These are phyloP conservation scores for Heliconius eleuchia DNA, from an alignment of 1,140 invertebrate species.

Conservation along the genomic window DNA sequence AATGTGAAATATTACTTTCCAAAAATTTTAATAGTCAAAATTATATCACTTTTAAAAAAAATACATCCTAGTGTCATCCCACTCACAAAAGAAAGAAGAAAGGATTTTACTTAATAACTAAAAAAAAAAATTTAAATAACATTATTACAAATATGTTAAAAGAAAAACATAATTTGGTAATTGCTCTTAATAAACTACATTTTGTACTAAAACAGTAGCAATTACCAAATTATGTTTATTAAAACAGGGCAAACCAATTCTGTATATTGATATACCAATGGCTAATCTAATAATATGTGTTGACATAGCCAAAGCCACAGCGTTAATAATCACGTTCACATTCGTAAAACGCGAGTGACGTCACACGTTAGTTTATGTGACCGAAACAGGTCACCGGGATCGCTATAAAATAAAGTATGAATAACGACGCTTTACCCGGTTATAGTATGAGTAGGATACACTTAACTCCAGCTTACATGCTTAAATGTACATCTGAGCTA, in stretches of 20 bases:
- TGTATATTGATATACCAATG: slow-evolving; percentile 14
- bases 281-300: slow-evolving; percentile 23
- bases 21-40: too few species aligned
- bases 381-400: slow-evolving; percentile 60
- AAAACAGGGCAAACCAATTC: slow-evolving; percentile 8
- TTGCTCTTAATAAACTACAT: not conserved
- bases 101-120: too few species aligned
- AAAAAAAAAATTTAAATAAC: too few species aligned
- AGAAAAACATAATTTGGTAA: not conserved
- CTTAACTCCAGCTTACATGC: not conserved
- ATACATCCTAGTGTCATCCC: too few species aligned
- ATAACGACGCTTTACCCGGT: not conserved
- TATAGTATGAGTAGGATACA: not conserved
- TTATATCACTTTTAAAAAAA: too few species aligned
- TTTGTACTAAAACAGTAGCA: not conserved
- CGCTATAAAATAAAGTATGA: slow-evolving; percentile 28
- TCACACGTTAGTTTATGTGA: slow-evolving; percentile 57
- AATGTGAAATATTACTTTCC: too few species aligned
- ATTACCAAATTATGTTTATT: slow-evolving; percentile 1
- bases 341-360: slow-evolving; percentile 57
- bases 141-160: too few species aligned
- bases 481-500: not conserved
- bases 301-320: slow-evolving; percentile 31
- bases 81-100: too few species aligned
- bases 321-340: slow-evolving; percentile 30